Base-by-base conservation (phyloP, 2,797 vertebrate genomes). In the Capromys pilorides region DNA sequence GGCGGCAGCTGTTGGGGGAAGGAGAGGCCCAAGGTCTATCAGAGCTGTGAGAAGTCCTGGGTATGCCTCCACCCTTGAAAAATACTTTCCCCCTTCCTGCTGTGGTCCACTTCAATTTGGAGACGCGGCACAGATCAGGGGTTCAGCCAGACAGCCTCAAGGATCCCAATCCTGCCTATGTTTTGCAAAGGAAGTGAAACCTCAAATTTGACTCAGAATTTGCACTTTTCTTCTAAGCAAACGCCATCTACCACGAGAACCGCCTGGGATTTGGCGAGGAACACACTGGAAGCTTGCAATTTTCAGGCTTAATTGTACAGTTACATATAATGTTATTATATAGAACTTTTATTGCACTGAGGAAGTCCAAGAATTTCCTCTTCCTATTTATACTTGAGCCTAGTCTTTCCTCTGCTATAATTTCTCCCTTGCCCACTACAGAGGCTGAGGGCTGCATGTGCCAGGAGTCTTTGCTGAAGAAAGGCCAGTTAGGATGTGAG, bases 291-390 rank as follows among this genome's bases (percentile, higher is more conserved):
- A 97, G 93, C 87, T 62, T 94, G 90, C 93, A 97, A 95, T 98
- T 98, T 97, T 84, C 91, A 79, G 92, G 95, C 94, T 75, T 97
- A 97, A 96, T 96, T 97, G 95, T 39, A 45, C 78, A 91, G 51
- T 96, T 93, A 67, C 86, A 57, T 6, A 19, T 95, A 94, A 97
- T 69, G 95, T 93, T 95, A 96, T 86, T 97, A 98, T 95, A 97
- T 41, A 94, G 96, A 79, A 97, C 91, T 97, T 97, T 96, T 94
- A 94, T 75, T 84, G 18, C 64, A 49, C 49, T 1, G 36, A 93
- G 96, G 88, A 95, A 96, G 95, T 89, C 33, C 4, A 95, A 97
- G 92, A 92, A 64, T 77, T 96, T 97, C 78, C 59, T 86, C 95
- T 93, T 93, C 95, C 94, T 97, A 97, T 69, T 96, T 97, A 96